Evolutionary conservation across 1,140 invertebrate species (phyloP), one percentile per base, ranked within the genome.

Genomic region (Habropoda laboriosa): DNA sequence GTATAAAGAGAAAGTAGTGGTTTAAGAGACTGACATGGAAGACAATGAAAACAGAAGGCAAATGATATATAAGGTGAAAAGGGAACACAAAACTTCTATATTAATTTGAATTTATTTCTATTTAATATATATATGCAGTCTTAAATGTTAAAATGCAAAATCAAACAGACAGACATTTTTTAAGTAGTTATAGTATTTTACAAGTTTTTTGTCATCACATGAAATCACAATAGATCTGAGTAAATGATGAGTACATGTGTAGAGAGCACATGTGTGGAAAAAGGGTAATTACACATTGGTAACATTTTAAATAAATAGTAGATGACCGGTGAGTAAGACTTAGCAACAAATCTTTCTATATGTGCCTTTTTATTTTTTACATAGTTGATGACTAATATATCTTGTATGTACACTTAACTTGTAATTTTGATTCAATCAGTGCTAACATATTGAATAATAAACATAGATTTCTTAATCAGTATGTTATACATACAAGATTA

Each of bases 61-160:
- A 81, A 81, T 71, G 61, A 76, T 51, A 75, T 82, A 73, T 57
- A 68, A 57, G 55, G 42, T 82, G 68, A 80, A 78, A 86, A 80
- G 57, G 60, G 58, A 74, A 79, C n/a, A 82, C 24, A 74, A 53
- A 79, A 81, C 40, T 64, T 79, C 80, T 76, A 73, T 74, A 51
- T 75, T 80, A 71, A 79, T 83, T 81, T 81, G 32, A 45, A 86
- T 71, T 86, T 18, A 72, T 81, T 86, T 86, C 68, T 86, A 79
- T 79, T 80, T 83, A 79, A 86, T 70, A 27, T 79, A n/a, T n/a
- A 87, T 74, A 73, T 80, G 61, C 71, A 85, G 86, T 90, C 87
- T 92, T 85, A 90, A 78, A 86, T 89, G 64, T 82, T 79, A 85
- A 74, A 87, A 87, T 68, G 64, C 81, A 89, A 89, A 91, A 92